A percentile compares a stretch with the other conserved stretches of the same genome.
These are phyloP conservation scores for Eumacrocentrus americanus DNA, from an alignment of 2,888 invertebrate species.

Conservation along the genomic window DNA sequence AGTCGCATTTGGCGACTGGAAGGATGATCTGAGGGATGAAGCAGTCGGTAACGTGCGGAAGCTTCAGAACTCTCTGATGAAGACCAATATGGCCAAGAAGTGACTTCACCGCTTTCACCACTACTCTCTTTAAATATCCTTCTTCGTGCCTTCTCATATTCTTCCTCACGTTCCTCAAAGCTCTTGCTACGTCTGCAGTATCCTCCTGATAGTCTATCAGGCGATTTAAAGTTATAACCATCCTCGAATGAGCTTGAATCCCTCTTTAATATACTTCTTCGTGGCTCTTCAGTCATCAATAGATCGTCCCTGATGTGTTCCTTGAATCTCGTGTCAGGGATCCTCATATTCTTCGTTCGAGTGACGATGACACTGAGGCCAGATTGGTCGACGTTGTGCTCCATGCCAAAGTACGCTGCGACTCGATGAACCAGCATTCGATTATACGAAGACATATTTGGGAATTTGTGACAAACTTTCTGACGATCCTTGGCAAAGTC, in stretches of 20 bases:
- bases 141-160: slow-evolving; percentile 83
- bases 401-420: slow-evolving; percentile 92
- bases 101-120: slow-evolving; percentile 52
- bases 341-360: slow-evolving; percentile 73
- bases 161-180: slow-evolving; percentile 89
- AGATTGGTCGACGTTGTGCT: slow-evolving; percentile 88
- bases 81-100: slow-evolving; percentile 59
- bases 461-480: slow-evolving; percentile 73
- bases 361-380: slow-evolving; percentile 85
- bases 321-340: slow-evolving; percentile 75
- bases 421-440: slow-evolving; percentile 95
- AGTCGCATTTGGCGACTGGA: slow-evolving; percentile 59
- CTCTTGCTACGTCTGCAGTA: slow-evolving; percentile 79
- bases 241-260: slow-evolving; percentile 84
- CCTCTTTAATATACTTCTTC: slow-evolving; percentile 81
- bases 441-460: slow-evolving; percentile 93
- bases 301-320: slow-evolving; percentile 73
- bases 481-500: slow-evolving; percentile 77
- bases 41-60: slow-evolving; percentile 52
- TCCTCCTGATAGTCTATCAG: slow-evolving; percentile 69
- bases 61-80: slow-evolving; percentile 57
- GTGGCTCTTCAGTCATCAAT: slow-evolving; percentile 71
- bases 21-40: slow-evolving; percentile 55
- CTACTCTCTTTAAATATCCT: slow-evolving; percentile 77
- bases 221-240: slow-evolving; percentile 61